Evolutionary conservation across 1,140 invertebrate species (phyloP), one percentile per base, ranked within the genome.

Genomic region (Tribolium madens): DNA sequence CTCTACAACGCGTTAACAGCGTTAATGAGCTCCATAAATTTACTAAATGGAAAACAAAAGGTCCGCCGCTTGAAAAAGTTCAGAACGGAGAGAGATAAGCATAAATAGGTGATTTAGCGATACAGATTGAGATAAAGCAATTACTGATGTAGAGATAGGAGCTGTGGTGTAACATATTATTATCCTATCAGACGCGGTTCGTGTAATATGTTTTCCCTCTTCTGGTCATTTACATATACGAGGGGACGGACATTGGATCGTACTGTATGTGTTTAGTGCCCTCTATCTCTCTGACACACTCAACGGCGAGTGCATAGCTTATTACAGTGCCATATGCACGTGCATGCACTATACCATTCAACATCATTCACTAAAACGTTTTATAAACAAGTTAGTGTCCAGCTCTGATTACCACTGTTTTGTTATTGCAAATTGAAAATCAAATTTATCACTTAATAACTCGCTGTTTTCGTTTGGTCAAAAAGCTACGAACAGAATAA

Each of bases 111-210:
- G 48, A 73, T 73, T 78, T 75, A 72, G 73, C 48, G 69, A 71
- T 78, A 72, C 73, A 75, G 73, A 76, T 78, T 72, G 68, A 76
- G 77, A 78, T 78, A 78, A 78, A 78, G 77, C 77, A 78, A 78
- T 78, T 78, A 72, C 77, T 75, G 77, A 78, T 78, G 72, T 71
- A 75, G 73, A 60, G 73, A 78, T 78, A 78, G 68, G 73, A 75
- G 73, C 64, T 72, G 73, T 68, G 77, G 77, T 69, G 68, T 78
- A 78, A 78, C 77, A 78, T 78, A 78, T 78, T 78, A 78, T 78
- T 78, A 78, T 78, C 77, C 73, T 72, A 78, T 78, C 77, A 78
- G 72, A 73, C 50, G 36, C 47, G 73, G 77, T 78, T 78, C 72
- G 70, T 78, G 77, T 78, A 78, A 52, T 75, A 52, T 48, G 21